phyloP scores from a whole-genome alignment of 2,888 invertebrate species.

The Cephus pygmeus region DNA sequence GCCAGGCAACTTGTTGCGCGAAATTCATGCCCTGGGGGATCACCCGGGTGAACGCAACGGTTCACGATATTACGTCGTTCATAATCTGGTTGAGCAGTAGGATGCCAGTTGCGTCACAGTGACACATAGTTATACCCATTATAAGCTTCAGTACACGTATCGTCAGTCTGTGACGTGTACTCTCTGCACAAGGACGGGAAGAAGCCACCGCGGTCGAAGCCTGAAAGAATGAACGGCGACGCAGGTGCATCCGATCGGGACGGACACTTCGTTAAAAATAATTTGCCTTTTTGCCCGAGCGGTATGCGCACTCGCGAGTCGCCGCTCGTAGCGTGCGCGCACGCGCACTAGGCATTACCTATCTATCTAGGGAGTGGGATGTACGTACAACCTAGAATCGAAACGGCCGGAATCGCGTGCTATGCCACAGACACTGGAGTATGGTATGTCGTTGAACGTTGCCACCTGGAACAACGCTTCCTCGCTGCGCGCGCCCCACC shows the following conservation, averaged over 20 bases:
- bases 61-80: not conserved
- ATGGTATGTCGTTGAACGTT: conserved; percentile 1
- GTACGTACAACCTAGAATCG: conserved; percentile 26
- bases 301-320: conserved; percentile 34
- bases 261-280: conserved; percentile 51
- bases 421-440: conserved; percentile 1
- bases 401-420: conserved; percentile 28
- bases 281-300: conserved; percentile 45
- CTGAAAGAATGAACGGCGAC: not conserved
- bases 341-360: conserved; percentile 25
- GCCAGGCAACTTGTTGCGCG: conserved; percentile 53
- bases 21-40: conserved; percentile 51
- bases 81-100: not conserved
- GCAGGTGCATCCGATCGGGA: not conserved
- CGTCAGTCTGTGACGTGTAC: not conserved
- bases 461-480: conserved; percentile 19
- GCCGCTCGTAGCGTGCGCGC: conserved; percentile 30
- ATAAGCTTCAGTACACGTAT: not conserved
- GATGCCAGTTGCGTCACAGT: not conserved
- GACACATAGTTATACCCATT: not conserved
- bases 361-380: conserved; percentile 13
- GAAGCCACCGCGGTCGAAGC: not conserved
- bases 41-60: conserved; percentile 28
- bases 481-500: conserved; percentile 12
- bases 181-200: not conserved